Percentiles rank a stretch among this genome's conserved stretches.
phyloP scores from a whole-genome alignment of 2,797 vertebrate species.

The Coendou prehensilis region DNA sequence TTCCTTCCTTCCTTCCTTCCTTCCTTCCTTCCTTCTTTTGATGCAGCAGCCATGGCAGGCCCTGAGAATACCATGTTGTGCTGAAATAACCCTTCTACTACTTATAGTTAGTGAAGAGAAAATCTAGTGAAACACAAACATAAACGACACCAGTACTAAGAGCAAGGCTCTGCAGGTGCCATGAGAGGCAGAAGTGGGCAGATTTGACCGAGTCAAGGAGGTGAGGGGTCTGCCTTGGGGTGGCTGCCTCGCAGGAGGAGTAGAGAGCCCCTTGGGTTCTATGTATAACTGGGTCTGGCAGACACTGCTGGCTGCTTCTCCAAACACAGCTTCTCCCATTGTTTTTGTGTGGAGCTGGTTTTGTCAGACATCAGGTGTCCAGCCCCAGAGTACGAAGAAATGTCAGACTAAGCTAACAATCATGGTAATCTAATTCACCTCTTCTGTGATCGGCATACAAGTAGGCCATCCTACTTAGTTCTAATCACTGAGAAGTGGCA shows the following conservation, averaged over 20 bases:
- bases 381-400: neutral
- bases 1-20: neutral
- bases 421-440: neutral
- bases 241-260: neutral
- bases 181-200: neutral
- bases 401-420: conserved; percentile 1
- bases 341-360: conserved; percentile 27
- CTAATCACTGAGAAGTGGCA: neutral
- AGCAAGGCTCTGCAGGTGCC: neutral
- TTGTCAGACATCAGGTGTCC: neutral
- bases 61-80: neutral
- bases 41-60: neutral
- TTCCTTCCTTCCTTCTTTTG: neutral
- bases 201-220: neutral
- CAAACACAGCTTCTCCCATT: neutral
- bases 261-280: neutral
- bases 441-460: neutral
- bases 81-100: neutral
- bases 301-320: neutral
- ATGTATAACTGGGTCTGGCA: neutral
- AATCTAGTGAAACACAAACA: neutral
- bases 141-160: neutral
- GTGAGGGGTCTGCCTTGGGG: neutral
- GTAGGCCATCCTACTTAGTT: neutral
- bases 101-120: conserved; percentile 2